Evolutionary conservation across 2,113 vertebrate species (phyloP).

Genomic region (Pavo muticus): DNA sequence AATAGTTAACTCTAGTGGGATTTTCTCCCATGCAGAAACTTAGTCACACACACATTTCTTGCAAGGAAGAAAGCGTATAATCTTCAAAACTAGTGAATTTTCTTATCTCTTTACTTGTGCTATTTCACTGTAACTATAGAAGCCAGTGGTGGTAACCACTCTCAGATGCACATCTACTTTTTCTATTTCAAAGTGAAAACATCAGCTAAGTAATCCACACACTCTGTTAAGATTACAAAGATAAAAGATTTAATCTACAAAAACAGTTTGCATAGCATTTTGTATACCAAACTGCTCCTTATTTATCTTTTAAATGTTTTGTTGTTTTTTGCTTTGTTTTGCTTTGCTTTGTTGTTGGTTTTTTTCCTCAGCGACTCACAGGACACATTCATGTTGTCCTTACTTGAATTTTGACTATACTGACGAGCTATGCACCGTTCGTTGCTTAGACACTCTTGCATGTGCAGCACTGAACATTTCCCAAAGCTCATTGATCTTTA

Average conservation of each 20-base stretch:
- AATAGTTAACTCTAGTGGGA: neutral
- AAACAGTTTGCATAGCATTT: neutral
- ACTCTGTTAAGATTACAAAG: neutral
- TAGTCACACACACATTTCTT: neutral
- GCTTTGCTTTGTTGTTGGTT: neutral
- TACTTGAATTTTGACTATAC: neutral
- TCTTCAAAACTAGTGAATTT: neutral
- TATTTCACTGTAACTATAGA: neutral
- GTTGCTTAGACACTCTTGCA: constrained; percentile 25
- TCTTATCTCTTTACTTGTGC: neutral
- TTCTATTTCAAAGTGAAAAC: neutral
- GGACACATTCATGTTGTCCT: constrained; percentile 8
- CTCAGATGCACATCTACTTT: neutral
- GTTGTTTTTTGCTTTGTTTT: neutral
- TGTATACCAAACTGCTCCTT: neutral
- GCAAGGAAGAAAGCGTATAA: neutral
- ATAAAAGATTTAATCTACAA: neutral
- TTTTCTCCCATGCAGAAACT: neutral
- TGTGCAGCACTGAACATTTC: constrained; percentile 21
- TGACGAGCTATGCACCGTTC: neutral
- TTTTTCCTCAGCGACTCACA: neutral
- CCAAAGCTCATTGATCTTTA: constrained; percentile 54
- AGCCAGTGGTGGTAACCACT: neutral
- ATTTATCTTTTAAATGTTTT: neutral
- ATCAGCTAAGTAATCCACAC: neutral